Evolutionary conservation across 2,888 invertebrate species (phyloP), one percentile per base, ranked within the genome.

Genomic region (Odontomyia ornata): DNA sequence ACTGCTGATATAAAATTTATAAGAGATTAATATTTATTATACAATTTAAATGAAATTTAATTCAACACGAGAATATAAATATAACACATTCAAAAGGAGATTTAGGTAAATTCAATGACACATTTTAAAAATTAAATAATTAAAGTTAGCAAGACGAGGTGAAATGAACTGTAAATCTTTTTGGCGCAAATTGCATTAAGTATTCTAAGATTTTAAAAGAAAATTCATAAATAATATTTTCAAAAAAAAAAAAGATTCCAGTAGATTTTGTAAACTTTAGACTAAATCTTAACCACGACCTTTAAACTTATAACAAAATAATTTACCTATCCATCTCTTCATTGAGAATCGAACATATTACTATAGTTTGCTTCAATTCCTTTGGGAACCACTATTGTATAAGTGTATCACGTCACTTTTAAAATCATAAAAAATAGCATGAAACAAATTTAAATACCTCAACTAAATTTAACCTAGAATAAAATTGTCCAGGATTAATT

Each of bases 201-300:
- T 30, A 25, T 69, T 21, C n/a, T 64, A 64, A 64, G 30, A 30
- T 64, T 64, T 64, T 64, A 69, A 69, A 69, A 25, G 21, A 18
- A 23, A 60, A 60, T 23, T 21, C 52, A 60, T 36, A 3, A 25
- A 46, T 27, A 69, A 47, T 69, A 69, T 69, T 69, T 69, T 69
- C 30, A 65, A 65, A 36, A 15, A 52, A 52, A 60, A 15, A 52
- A n/a, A 15, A 15, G 15, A 52, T n/a, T 52, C 30, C n/a, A 30
- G 69, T 69, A 69, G 69, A 69, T 69, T 69, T 69, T 69, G 23
- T 69, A 69, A 69, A 52, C 4, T 52, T 15, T 52, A 52, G 52
- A 52, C 3, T 52, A 52, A n/a, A 52, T 52, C 52, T 18, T n/a
- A 52, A 4, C 15, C 52, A 15, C 4, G 4, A 9, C 7, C n/a